These are phyloP conservation scores for Antigone vipio DNA, from an alignment of 2,113 vertebrate species.

Conservation along the genomic window DNA sequence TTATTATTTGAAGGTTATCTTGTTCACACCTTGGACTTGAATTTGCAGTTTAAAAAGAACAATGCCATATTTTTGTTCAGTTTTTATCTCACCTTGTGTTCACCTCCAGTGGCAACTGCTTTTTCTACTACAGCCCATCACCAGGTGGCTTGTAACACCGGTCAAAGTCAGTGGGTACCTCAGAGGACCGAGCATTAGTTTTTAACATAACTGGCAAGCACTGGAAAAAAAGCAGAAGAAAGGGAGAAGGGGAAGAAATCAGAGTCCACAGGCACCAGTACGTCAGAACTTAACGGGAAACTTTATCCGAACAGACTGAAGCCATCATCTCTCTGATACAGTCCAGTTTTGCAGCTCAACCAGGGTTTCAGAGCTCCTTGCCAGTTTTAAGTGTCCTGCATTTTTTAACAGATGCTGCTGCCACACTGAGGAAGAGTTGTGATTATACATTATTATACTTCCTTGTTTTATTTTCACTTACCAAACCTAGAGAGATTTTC, in stretches of 20 bases:
- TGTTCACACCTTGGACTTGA: constrained; percentile 21
- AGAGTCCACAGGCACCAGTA: neutral
- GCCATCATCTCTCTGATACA: neutral
- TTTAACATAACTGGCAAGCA: neutral
- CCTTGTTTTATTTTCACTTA: neutral
- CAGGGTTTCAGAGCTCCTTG: neutral
- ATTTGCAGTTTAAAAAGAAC: constrained; percentile 29
- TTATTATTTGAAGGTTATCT: constrained; percentile 30
- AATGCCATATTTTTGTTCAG: constrained; percentile 14
- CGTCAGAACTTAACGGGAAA: neutral
- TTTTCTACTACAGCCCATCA: neutral
- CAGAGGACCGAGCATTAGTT: neutral
- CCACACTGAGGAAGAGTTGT: constrained; percentile 33
- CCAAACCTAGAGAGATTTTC: neutral
- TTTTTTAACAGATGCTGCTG: constrained; percentile 44
- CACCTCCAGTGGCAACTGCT: neutral
- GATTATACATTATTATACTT: neutral
- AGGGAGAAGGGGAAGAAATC: neutral
- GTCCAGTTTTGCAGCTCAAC: neutral
- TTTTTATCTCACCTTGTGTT: constrained; percentile 24
- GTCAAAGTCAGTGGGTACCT: neutral
- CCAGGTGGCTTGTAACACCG: neutral
- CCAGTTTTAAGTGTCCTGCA: neutral
- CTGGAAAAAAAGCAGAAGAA: neutral
- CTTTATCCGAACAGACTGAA: neutral